Evolutionary conservation across 2,888 invertebrate genomes (phyloP).

Genomic region (Catocala fraxini): DNA sequence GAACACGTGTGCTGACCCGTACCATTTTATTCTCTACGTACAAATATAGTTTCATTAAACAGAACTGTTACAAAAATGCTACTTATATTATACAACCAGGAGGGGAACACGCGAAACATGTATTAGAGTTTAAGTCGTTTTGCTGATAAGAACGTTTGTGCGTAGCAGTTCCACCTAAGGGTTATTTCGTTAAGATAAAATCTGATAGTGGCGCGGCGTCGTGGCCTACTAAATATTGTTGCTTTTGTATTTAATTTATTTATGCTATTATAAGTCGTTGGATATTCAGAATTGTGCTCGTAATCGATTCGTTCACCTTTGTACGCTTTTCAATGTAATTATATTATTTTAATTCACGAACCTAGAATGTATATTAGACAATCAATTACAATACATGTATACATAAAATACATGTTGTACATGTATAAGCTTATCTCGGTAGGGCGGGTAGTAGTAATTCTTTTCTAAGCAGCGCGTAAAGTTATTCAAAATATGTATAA

Average conservation of each 20-base stretch:
- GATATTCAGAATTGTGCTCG: neutral
- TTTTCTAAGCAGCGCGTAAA: conserved; percentile 78
- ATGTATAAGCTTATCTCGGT: conserved; percentile 63
- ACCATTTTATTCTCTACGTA: conserved; percentile 57
- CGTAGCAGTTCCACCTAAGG: conserved; percentile 54
- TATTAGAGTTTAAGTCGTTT: conserved; percentile 66
- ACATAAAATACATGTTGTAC: conserved; percentile 34
- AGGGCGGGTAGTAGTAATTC: conserved; percentile 70
- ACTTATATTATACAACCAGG: conserved; percentile 60
- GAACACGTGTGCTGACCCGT: conserved; percentile 76
- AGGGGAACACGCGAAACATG: conserved; percentile 68
- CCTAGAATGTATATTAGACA: neutral
- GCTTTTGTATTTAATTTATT: conserved; percentile 34
- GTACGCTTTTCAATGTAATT: neutral
- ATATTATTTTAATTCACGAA: neutral
- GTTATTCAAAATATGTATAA: conserved; percentile 85
- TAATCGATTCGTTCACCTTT: conserved; percentile 1
- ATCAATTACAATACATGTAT: neutral
- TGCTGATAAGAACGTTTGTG: conserved; percentile 57
- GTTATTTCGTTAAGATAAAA: conserved; percentile 58
- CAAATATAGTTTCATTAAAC: conserved; percentile 60
- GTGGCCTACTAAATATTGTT: conserved; percentile 39
- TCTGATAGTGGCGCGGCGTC: conserved; percentile 45
- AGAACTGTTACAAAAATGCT: conserved; percentile 64
- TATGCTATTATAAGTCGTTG: conserved; percentile 1